Conservation (phyloP, 2,797 vertebrate species). For the Lithobates pipiens region DNA sequence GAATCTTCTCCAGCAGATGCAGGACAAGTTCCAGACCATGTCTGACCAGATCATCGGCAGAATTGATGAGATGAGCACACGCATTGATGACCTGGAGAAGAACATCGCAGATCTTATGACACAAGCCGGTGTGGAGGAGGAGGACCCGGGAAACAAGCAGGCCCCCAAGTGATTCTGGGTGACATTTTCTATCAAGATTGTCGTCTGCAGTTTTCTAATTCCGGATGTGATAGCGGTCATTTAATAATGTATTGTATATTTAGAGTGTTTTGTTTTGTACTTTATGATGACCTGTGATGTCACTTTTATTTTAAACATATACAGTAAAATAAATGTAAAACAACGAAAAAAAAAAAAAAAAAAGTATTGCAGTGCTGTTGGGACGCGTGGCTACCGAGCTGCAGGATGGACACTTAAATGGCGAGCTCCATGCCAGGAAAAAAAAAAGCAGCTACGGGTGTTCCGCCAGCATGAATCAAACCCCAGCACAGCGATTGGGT, state of each 20-base stretch:
- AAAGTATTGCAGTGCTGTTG: too few species aligned
- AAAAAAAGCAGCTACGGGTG: too few species aligned
- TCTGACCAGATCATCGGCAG: slow-evolving; percentile 98
- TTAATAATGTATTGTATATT: slow-evolving; percentile 68
- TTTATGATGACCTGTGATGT: slow-evolving; percentile 51
- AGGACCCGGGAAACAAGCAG: slow-evolving; percentile 89
- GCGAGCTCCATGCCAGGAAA: too few species aligned
- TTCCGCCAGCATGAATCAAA: too few species aligned
- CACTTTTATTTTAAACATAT: slow-evolving; percentile 22
- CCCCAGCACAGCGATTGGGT: too few species aligned
- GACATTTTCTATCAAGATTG: neutral
- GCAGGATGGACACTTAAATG: too few species aligned
- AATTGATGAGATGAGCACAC: slow-evolving; percentile 98
- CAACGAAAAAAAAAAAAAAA: too few species aligned
- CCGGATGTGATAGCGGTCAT: slow-evolving; percentile 28
- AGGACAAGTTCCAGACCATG: slow-evolving; percentile 99
- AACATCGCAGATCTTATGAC: slow-evolving; percentile 98
- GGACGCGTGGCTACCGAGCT: too few species aligned
- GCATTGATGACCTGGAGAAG: slow-evolving; percentile 96
- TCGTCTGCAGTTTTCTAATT: neutral
- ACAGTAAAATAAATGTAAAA: slow-evolving; percentile 41
- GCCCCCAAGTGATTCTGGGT: slow-evolving; percentile 62
- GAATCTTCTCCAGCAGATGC: slow-evolving; percentile 96
- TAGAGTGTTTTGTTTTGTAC: slow-evolving; percentile 67
- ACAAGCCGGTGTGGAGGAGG: slow-evolving; percentile 92